A percentile compares a stretch with the other conserved stretches of the same genome.
phyloP scores from a whole-genome alignment of 2,888 invertebrate species.

The Drosophila longiperda region DNA sequence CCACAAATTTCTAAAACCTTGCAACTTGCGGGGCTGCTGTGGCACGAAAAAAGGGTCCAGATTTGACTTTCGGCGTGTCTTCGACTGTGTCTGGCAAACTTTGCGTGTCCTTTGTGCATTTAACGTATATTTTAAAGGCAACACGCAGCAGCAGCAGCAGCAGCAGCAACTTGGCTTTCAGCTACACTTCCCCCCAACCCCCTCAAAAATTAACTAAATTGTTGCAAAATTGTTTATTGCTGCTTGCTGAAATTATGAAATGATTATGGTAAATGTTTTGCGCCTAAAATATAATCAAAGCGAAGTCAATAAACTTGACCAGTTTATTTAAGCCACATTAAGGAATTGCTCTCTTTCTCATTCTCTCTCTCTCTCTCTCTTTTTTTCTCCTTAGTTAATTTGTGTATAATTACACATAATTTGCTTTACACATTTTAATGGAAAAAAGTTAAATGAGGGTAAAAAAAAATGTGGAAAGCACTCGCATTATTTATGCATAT shows the following conservation, averaged over 20 bases:
- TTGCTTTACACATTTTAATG: conserved; percentile 59
- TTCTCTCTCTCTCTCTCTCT: conserved; percentile 1
- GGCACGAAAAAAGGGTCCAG: conserved; percentile 37
- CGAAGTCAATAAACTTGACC: conserved; percentile 73
- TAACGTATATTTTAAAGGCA: conserved; percentile 71
- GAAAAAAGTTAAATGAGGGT: conserved; percentile 8
- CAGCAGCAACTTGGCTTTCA: not conserved
- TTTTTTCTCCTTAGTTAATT: conserved; percentile 61
- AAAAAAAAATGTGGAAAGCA: conserved; percentile 41
- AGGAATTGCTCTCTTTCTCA: conserved; percentile 6
- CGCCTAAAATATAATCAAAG: conserved; percentile 59
- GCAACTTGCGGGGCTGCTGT: conserved; percentile 47
- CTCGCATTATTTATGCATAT: conserved; percentile 75
- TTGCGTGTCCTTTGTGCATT: conserved; percentile 81
- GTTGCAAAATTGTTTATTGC: conserved; percentile 78
- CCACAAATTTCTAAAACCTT: not conserved
- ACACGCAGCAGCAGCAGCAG: conserved; percentile 20
- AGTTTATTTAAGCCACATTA: conserved; percentile 73
- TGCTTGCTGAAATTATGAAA: conserved; percentile 72
- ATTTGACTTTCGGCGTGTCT: conserved; percentile 35
- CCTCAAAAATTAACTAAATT: conserved; percentile 72
- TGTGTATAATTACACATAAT: conserved; percentile 74
- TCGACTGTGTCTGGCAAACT: conserved; percentile 43
- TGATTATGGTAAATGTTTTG: conserved; percentile 71
- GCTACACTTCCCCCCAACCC: not conserved